Percentiles rank a stretch among this genome's conserved stretches.
Conservation (phyloP, 2,797 vertebrate species). For the Myiotriccus ornatus region DNA sequence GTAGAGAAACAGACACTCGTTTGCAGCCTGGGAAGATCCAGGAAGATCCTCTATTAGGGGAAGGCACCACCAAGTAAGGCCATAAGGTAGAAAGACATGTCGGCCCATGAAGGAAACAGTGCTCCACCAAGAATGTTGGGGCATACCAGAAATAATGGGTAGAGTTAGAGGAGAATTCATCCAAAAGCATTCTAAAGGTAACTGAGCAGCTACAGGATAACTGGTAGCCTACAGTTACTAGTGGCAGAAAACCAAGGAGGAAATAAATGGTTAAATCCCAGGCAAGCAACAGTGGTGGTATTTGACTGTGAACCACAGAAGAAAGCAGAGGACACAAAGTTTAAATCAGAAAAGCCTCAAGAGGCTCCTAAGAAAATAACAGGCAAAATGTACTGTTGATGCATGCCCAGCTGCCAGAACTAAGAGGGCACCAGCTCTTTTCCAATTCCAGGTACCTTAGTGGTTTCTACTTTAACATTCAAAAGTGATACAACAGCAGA, state of each 20-base stretch:
- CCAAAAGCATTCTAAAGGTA: neutral
- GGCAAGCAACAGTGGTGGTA: neutral
- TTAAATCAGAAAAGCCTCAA: neutral
- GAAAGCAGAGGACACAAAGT: neutral
- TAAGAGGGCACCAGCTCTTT: neutral
- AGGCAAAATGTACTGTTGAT: neutral
- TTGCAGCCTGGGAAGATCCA: neutral
- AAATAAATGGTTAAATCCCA: neutral
- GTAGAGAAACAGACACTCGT: accelerated
- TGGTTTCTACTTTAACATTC: neutral
- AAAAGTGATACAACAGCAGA: neutral
- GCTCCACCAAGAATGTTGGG: neutral
- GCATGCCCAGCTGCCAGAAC: neutral
- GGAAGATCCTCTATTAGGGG: neutral
- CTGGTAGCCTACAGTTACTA: neutral
- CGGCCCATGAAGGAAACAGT: neutral
- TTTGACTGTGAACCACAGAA: neutral
- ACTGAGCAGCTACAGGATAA: neutral
- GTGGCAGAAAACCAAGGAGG: neutral
- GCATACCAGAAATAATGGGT: neutral
- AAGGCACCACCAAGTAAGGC: neutral
- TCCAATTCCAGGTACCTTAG: neutral
- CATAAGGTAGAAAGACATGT: neutral
- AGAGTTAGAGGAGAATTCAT: neutral
- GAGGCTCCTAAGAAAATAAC: neutral